Evolutionary conservation across 2,797 vertebrate species (phyloP), one percentile per base, ranked within the genome.

Genomic region (Coregonus suidteri): DNA sequence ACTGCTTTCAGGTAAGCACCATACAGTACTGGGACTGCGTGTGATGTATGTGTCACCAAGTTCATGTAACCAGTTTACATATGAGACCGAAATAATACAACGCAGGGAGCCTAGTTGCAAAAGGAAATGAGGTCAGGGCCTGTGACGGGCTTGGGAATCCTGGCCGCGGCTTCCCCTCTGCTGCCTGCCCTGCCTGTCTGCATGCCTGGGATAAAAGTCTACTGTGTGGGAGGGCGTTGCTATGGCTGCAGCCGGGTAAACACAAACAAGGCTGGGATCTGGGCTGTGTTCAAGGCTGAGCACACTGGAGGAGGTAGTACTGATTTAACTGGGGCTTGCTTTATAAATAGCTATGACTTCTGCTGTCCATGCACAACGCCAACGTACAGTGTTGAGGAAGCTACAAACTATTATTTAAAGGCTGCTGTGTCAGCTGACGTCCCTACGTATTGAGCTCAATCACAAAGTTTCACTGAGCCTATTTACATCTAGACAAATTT

Each of bases 321-420:
- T 15, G 65, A 78, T 86, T 89, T 81, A 87, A 83, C 75, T 62
- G 25, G 72, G 51, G 67, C 52, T 1, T 71, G 66, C 25, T 78
- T 85, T 92, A 88, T 86, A 86, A 90, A 91, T 91, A 92, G 84
- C 85, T 65, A 79, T 90, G 87, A 92, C 78, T 34, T 73, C 53
- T 83, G 75, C 80, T 62, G 76, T 67, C 76, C 37, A 13, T 78
- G 78, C 73, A 87, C 65, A 77, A 81, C 74, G 73, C 35, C 81
- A 83, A 84, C 78, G 79, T 76, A 85, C 51, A 74, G 72, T 62
- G 56, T 31, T 20, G 34, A 80, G 30, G 71, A 80, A 82, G 77
- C 81, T 80, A 81, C 77, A 67, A 79, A 81, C 76, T 73, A 79
- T 82, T 88, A 88, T 88, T 88, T 85, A 79, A 73, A 87, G 87